A percentile compares a stretch with the other conserved stretches of the same genome.
These are phyloP conservation scores for Tyto alba DNA, from an alignment of 2,113 vertebrate genomes.

Conservation along the genomic window DNA sequence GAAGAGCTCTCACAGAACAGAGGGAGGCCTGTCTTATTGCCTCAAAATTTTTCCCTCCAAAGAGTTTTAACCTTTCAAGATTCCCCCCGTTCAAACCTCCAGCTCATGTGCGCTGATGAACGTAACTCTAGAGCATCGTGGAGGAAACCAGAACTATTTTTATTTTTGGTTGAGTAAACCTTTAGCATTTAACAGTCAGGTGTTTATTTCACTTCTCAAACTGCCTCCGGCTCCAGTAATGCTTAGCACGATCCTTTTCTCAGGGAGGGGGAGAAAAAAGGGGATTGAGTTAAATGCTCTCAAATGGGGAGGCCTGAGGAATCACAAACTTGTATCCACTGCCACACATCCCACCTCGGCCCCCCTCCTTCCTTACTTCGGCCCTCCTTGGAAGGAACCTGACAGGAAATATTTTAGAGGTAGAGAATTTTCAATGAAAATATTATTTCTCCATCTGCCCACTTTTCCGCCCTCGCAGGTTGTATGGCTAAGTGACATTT, in stretches of 20 bases:
- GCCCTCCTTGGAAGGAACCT: constrained; percentile 62
- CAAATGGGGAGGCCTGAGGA: constrained; percentile 52
- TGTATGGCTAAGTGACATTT: constrained; percentile 65
- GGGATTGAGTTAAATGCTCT: constrained; percentile 25
- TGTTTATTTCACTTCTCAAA: constrained; percentile 73
- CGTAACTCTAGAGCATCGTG: constrained; percentile 25
- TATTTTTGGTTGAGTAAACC: constrained; percentile 70
- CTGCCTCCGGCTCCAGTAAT: constrained; percentile 64
- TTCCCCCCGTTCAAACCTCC: constrained; percentile 5
- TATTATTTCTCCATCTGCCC: constrained; percentile 71
- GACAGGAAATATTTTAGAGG: constrained; percentile 69
- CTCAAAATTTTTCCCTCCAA: constrained; percentile 7
- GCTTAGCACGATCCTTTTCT: constrained; percentile 34
- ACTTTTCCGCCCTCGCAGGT: constrained; percentile 62
- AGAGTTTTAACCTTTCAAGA: constrained; percentile 1
- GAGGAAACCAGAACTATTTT: constrained; percentile 59
- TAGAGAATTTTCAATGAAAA: constrained; percentile 70
- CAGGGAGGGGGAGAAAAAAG: background rate
- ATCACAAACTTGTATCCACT: constrained; percentile 44
- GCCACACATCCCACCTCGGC: constrained; percentile 26
- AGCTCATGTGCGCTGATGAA: background rate
- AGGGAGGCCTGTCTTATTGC: background rate
- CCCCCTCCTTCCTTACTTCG: background rate
- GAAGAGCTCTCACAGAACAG: background rate
- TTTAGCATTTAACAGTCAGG: constrained; percentile 68